These are phyloP conservation scores for Aegotheles bennettii DNA, from an alignment of 2,113 vertebrate species.

Conservation along the genomic window DNA sequence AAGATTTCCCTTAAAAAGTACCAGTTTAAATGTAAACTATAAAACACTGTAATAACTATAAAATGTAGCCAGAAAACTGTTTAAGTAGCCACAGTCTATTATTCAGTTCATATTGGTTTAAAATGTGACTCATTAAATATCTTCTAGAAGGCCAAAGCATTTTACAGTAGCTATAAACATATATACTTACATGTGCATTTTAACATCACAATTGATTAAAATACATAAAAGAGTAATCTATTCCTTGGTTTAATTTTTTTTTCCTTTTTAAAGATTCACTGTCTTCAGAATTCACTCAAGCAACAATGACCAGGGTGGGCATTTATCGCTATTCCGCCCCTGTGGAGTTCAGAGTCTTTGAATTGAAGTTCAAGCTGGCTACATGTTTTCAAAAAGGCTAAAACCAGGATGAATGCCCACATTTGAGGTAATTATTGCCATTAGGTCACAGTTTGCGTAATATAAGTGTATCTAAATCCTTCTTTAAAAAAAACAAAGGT, in stretches of 20 bases:
- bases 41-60: conserved; percentile 73
- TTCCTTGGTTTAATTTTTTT: conserved; percentile 60
- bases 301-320: conserved; percentile 66
- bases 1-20: conserved; percentile 75
- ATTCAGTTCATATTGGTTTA: conserved; percentile 63
- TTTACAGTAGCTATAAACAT: conserved; percentile 73
- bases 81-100: conserved; percentile 67
- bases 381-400: conserved; percentile 76
- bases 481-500: conserved; percentile 47
- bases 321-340: conserved; percentile 66
- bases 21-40: conserved; percentile 80
- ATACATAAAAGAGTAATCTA: conserved; percentile 63
- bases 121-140: conserved; percentile 68
- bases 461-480: conserved; percentile 72
- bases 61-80: conserved; percentile 75
- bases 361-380: conserved; percentile 73
- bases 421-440: conserved; percentile 83
- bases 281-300: conserved; percentile 67
- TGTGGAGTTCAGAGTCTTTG: conserved; percentile 61
- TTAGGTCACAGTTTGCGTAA: conserved; percentile 79
- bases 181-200: conserved; percentile 61
- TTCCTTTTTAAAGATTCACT: conserved; percentile 55
- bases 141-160: conserved; percentile 65
- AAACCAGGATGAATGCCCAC: conserved; percentile 80
- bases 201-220: conserved; percentile 61